Conservation (phyloP, 2,113 vertebrate genomes). For the Hoplias malabaricus region DNA sequence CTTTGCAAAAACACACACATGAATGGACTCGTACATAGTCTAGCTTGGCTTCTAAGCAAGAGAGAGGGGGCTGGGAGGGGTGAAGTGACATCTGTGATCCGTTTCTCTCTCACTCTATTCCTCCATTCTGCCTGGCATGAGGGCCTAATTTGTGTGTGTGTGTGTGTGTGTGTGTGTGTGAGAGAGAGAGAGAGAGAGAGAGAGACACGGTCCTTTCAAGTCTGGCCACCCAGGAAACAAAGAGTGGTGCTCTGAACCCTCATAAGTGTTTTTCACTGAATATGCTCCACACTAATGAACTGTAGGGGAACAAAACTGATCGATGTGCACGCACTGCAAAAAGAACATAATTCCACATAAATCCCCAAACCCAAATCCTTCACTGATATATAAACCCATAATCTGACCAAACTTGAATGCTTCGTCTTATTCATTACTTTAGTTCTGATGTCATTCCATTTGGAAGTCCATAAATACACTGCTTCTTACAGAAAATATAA, state of each 20-base stretch:
- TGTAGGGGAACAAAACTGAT: background rate
- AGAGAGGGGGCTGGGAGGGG: conserved; percentile 50
- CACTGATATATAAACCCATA: background rate
- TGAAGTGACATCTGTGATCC: conserved; percentile 75
- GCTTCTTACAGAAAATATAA: background rate
- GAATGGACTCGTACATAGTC: background rate
- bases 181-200: conserved; percentile 36
- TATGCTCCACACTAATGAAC: background rate
- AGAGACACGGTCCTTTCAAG: conserved; percentile 1
- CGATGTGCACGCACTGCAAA: background rate
- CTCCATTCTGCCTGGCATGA: conserved; percentile 56
- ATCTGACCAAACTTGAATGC: background rate
- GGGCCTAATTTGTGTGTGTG: conserved; percentile 37
- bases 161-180: conserved; percentile 49
- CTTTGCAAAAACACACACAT: conserved; percentile 31
- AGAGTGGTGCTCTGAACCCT: background rate
- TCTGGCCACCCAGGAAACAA: conserved; percentile 20
- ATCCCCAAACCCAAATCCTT: background rate
- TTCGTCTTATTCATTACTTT: background rate
- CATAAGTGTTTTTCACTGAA: background rate
- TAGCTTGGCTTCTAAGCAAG: conserved; percentile 52
- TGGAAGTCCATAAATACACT: background rate
- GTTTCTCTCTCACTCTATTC: conserved; percentile 15
- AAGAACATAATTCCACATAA: background rate
- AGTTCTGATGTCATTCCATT: background rate